These are phyloP conservation scores for Dexiosoma caninum DNA, from an alignment of 2,888 invertebrate genomes.

Conservation along the genomic window DNA sequence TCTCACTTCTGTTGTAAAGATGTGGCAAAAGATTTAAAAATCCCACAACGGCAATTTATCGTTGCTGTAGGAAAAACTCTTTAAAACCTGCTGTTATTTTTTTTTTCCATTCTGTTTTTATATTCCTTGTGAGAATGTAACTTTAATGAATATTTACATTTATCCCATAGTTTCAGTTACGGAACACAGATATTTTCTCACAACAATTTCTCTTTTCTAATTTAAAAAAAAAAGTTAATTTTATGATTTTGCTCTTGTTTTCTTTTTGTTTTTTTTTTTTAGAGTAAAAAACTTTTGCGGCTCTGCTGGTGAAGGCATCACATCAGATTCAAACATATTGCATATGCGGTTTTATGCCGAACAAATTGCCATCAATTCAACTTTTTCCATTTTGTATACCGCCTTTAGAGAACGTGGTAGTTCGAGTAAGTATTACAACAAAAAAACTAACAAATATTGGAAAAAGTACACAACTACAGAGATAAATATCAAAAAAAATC, in stretches of 20 bases:
- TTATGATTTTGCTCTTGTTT: slow-evolving; percentile 21
- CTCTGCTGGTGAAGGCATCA: slow-evolving; percentile 88
- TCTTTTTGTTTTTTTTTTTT: slow-evolving; percentile 42
- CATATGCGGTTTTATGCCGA: slow-evolving; percentile 87
- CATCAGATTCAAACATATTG: slow-evolving; percentile 83
- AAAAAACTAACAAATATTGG: not conserved
- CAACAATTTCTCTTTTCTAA: slow-evolving; percentile 3
- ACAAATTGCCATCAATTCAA: slow-evolving; percentile 81
- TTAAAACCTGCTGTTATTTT: not conserved
- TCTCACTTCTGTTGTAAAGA: not conserved
- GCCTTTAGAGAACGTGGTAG: slow-evolving; percentile 81
- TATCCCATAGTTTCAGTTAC: not conserved
- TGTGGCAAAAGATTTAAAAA: slow-evolving; percentile 30
- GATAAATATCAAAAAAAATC: slow-evolving; percentile 20
- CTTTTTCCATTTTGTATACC: slow-evolving; percentile 86
- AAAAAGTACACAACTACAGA: not conserved
- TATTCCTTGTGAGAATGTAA: not conserved
- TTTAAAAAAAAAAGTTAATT: slow-evolving; percentile 21
- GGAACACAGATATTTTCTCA: not conserved
- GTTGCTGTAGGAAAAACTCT: not conserved
- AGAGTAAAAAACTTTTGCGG: slow-evolving; percentile 88
- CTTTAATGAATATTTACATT: slow-evolving; percentile 36
- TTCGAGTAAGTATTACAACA: slow-evolving; percentile 50
- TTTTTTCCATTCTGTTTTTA: not conserved
- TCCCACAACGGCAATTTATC: slow-evolving; percentile 25